Percentiles rank a stretch among this genome's conserved stretches.
phyloP scores from a whole-genome alignment of 2,797 vertebrate genomes.

The Liasis olivaceus region DNA sequence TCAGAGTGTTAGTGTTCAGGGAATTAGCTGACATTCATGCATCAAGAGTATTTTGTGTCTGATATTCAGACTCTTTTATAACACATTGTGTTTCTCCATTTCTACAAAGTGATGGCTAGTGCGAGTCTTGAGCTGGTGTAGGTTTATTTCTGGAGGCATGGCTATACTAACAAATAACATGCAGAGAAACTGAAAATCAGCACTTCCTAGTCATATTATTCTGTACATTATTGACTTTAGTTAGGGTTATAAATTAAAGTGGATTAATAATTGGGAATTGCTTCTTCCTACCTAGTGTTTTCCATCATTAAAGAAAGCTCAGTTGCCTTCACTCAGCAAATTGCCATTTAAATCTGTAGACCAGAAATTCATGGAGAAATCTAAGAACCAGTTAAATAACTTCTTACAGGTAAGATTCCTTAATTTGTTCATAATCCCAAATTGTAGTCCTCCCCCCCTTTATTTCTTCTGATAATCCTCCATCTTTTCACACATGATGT shows the following conservation, averaged over 20 bases:
- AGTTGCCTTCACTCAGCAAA: slow-evolving; percentile 96
- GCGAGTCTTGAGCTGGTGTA: neutral
- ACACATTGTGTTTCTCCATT: neutral
- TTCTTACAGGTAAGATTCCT: slow-evolving; percentile 90
- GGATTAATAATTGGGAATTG: slow-evolving; percentile 20
- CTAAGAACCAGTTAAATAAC: slow-evolving; percentile 94
- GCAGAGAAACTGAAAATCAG: slow-evolving; percentile 5
- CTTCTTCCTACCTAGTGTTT: slow-evolving; percentile 83
- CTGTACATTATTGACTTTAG: neutral
- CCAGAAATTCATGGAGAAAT: slow-evolving; percentile 98
- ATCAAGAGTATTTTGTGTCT: neutral
- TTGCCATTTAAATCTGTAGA: slow-evolving; percentile 98
- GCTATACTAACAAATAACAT: neutral
- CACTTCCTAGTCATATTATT: neutral
- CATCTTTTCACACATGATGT: neutral
- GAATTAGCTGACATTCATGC: neutral
- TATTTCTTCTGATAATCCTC: neutral
- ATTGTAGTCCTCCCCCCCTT: neutral
- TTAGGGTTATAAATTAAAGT: neutral
- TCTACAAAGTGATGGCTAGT: neutral
- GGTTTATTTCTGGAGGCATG: neutral
- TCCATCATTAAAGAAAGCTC: slow-evolving; percentile 94
- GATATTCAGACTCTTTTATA: neutral
- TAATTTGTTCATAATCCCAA: neutral
- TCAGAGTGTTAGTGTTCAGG: neutral